Conservation (phyloP, 2,888 invertebrate species). For the Drosophila atroscutellata region DNA sequence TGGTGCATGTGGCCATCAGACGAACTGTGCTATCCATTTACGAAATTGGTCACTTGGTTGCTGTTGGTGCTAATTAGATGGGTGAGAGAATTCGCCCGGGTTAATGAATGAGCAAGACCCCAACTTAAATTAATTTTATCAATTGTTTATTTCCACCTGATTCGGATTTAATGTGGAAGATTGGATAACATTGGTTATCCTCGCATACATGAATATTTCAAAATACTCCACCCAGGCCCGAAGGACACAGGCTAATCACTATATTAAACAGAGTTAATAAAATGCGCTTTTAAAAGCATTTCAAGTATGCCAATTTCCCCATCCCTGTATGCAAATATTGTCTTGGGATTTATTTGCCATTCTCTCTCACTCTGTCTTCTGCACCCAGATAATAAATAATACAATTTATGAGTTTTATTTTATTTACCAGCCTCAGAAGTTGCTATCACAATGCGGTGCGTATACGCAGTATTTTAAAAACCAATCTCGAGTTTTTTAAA, state of each 20-base stretch:
- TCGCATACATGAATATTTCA: constrained; percentile 27
- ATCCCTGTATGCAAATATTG: constrained; percentile 3
- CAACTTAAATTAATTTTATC: neutral
- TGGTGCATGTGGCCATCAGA: neutral
- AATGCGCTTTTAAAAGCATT: constrained; percentile 46
- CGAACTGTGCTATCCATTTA: constrained; percentile 17
- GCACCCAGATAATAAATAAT: constrained; percentile 24
- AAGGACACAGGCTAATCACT: constrained; percentile 30
- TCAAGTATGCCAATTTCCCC: constrained; percentile 23
- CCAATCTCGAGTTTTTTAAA: constrained; percentile 16
- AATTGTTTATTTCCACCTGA: constrained; percentile 5
- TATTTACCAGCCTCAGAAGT: constrained; percentile 29
- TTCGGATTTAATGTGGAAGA: neutral
- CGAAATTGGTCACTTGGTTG: constrained; percentile 28
- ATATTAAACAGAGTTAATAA: constrained; percentile 54
- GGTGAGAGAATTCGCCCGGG: constrained; percentile 5
- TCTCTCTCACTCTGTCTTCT: neutral
- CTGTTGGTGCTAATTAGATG: constrained; percentile 36
- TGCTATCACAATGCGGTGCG: constrained; percentile 32
- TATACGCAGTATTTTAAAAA: constrained; percentile 35
- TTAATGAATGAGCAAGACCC: constrained; percentile 1
- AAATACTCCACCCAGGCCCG: neutral
- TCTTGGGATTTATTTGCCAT: constrained; percentile 18
- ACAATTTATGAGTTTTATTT: constrained; percentile 57
- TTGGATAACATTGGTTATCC: constrained; percentile 3